phyloP scores from a whole-genome alignment of 2,888 invertebrate species.

The Nomada flava region DNA sequence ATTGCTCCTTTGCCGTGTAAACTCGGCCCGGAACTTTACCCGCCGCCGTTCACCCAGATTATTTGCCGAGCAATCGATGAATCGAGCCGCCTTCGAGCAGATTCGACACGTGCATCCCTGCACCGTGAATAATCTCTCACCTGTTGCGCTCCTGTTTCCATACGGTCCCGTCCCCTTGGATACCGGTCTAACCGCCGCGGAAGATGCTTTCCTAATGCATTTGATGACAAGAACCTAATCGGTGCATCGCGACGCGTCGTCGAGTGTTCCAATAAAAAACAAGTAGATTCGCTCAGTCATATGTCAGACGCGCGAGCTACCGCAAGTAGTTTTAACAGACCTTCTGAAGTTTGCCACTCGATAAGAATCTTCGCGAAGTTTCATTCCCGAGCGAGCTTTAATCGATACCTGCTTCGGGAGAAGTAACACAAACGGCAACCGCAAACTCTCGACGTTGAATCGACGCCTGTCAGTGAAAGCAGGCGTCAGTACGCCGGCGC shows the following conservation, averaged over 20 bases:
- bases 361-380: background rate
- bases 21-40: slow-evolving; percentile 38
- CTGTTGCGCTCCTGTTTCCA: slow-evolving; percentile 36
- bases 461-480: slow-evolving; percentile 45
- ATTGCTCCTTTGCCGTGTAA: slow-evolving; percentile 54
- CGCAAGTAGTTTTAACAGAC: background rate
- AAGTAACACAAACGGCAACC: slow-evolving; percentile 14
- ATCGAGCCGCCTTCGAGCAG: background rate
- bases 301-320: background rate
- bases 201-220: too few relatives aligned
- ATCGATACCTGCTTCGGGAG: slow-evolving; percentile 49
- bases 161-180: background rate
- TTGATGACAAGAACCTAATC: background rate
- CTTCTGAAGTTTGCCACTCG: background rate
- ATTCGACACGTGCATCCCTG: slow-evolving; percentile 20
- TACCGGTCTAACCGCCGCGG: too few relatives aligned
- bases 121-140: slow-evolving; percentile 33
- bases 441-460: slow-evolving; percentile 33
- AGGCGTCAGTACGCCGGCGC: slow-evolving; percentile 49
- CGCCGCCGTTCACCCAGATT: slow-evolving; percentile 34
- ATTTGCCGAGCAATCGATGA: slow-evolving; percentile 20
- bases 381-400: background rate
- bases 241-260: too few relatives aligned
- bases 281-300: slow-evolving; percentile 8
- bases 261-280: background rate